A percentile compares a stretch with the other conserved stretches of the same genome.
Evolutionary conservation across 2,888 invertebrate species (phyloP).

Genomic region (Rotaria magnacalcarata): DNA sequence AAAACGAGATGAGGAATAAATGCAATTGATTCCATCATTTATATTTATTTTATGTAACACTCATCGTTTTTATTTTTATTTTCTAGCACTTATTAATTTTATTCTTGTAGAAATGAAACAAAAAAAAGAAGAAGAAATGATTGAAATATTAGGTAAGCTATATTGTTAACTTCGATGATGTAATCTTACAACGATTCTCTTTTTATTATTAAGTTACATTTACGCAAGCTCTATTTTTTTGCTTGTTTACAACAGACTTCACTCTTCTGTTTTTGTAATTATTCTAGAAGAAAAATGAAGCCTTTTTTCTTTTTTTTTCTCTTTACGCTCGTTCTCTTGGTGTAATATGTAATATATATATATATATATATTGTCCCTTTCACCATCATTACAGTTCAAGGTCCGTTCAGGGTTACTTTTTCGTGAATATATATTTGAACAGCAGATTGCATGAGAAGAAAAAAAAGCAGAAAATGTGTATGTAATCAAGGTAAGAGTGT

Average conservation of each 20-base stretch:
- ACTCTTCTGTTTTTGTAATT: neutral
- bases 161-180: neutral
- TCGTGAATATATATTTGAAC: constrained; percentile 1
- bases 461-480: neutral
- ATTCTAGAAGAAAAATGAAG: neutral
- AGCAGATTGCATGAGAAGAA: constrained; percentile 11
- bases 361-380: neutral
- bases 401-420: constrained; percentile 29
- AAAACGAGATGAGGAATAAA: neutral
- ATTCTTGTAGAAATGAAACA: neutral
- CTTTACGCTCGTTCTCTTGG: neutral
- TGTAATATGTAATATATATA: neutral
- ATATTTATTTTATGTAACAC: neutral
- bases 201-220: neutral
- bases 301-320: neutral
- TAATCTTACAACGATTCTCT: neutral
- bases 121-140: neutral
- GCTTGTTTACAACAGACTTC: constrained; percentile 1
- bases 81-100: neutral
- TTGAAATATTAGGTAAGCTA: neutral
- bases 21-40: neutral
- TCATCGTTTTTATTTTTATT: neutral
- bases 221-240: neutral
- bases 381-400: constrained; percentile 2
- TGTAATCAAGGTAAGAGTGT: neutral